Conservation (phyloP, 2,113 vertebrate species). For the Miniopterus natalensis region DNA sequence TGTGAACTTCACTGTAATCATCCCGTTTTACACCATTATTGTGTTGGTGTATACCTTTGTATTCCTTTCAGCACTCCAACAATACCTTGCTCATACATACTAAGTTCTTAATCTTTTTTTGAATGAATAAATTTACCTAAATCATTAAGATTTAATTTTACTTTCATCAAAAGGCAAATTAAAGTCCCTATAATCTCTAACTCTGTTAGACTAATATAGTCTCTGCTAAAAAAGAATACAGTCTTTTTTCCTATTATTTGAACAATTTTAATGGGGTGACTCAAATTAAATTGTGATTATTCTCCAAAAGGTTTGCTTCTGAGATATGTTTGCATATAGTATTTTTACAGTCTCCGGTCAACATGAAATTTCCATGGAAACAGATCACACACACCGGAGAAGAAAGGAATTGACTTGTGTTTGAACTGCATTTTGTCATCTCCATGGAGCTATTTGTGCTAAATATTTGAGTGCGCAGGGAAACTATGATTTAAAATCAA, state of each 20-base stretch:
- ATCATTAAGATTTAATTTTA: constrained; percentile 76
- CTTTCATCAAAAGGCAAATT: constrained; percentile 72
- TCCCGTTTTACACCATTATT: not conserved
- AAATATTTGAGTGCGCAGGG: constrained; percentile 61
- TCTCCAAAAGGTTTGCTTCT: constrained; percentile 66
- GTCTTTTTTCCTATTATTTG: constrained; percentile 69
- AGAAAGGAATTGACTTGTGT: constrained; percentile 70
- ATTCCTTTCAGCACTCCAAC: not conserved
- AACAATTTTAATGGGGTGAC: constrained; percentile 72
- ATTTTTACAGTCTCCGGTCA: constrained; percentile 74
- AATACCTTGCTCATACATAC: constrained; percentile 1
- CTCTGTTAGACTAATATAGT: constrained; percentile 63
- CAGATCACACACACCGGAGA: constrained; percentile 68
- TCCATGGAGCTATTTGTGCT: constrained; percentile 66
- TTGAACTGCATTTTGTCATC: constrained; percentile 70
- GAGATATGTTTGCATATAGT: constrained; percentile 73
- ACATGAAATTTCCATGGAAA: constrained; percentile 83
- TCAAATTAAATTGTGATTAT: constrained; percentile 75
- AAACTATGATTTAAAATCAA: constrained; percentile 65
- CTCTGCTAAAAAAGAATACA: constrained; percentile 57
- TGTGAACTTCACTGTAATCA: not conserved
- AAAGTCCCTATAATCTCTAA: constrained; percentile 52
- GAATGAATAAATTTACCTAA: constrained; percentile 70
- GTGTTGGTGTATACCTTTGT: not conserved
- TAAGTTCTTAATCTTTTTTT: constrained; percentile 63